Evolutionary conservation across 2,113 vertebrate genomes (phyloP), one percentile per base, ranked within the genome.

Genomic region (Larimichthys polyactis): DNA sequence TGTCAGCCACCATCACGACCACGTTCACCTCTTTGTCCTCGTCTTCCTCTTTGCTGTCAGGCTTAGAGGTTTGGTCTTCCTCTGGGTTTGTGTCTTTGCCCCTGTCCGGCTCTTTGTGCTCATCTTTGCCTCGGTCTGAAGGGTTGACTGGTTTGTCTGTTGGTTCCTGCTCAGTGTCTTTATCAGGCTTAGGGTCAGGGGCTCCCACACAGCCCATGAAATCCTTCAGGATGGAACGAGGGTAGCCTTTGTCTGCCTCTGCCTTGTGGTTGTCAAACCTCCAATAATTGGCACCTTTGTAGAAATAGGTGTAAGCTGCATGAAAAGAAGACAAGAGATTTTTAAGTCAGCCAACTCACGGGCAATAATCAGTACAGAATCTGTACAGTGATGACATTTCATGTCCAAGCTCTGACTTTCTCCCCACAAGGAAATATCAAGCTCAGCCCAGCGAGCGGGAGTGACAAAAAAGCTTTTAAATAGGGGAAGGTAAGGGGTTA

Each of bases 251-350:
- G 78, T 99, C 98, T 0, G 96, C 96, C 40, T 96, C 96, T 66
- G 96, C 94, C 60, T 90, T 94, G 78, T 85, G 95, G 1, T 99
- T 99, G 94, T 99, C 95, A 0, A 98, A 98, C 79, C 98, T 97
- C 98, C 98, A 99, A 94, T 99, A 99, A 82, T 95, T 96, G 55
- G 93, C 91, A 87, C 97, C 97, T 92, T 97, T 97, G 94, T 98
- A 99, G 96, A 99, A 98, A 90, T 97, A 99, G 24, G 98, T 99
- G 88, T 96, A 96, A 5, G 96, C 98, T 99, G 94, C 55, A 83
- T 9, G 4, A 76, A 60, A 54, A 17, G 52, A 64, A 52, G 20
- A 74, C 1, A 36, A 51, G 27, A 52, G 11, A 83, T 19, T 40
- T 67, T 78, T 43, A 40, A 55, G 66, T 16, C 48, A 54, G 11